Evolutionary conservation across 2,797 vertebrate genomes (phyloP).

Genomic region (Natrix natrix): DNA sequence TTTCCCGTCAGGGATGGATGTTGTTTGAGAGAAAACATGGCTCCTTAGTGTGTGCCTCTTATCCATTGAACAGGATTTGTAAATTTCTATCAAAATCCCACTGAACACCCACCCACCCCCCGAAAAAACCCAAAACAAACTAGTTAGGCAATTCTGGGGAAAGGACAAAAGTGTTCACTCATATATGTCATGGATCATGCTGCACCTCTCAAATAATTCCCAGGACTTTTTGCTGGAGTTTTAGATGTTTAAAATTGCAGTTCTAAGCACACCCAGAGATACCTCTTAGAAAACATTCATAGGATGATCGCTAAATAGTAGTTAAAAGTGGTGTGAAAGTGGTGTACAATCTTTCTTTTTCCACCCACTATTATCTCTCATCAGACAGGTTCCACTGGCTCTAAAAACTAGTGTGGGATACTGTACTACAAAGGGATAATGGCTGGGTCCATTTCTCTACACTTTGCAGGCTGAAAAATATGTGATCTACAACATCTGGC

Average conservation of each 20-base stretch:
- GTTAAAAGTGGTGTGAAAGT: background rate
- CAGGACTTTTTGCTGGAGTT: background rate
- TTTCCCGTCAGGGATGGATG: background rate
- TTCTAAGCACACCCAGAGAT: background rate
- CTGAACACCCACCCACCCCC: too few relatives aligned
- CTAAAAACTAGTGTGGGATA: background rate
- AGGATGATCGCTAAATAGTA: background rate
- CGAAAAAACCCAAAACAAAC: too few relatives aligned
- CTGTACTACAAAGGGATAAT: background rate
- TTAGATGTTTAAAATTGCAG: background rate
- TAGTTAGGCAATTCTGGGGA: background rate
- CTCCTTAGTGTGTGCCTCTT: background rate
- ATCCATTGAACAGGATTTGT: background rate
- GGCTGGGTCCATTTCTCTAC: fast-evolving
- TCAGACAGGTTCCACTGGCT: background rate
- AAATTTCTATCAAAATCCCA: background rate
- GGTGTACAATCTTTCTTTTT: background rate
- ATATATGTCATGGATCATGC: background rate
- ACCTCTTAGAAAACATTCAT: background rate
- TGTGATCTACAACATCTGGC: too few relatives aligned
- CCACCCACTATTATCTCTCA: background rate
- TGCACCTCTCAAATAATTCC: background rate
- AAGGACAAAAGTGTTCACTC: background rate
- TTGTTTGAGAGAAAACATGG: background rate
- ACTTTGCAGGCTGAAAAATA: background rate